Conservation (phyloP, 2,113 vertebrate species). For the Daboia siamensis region DNA sequence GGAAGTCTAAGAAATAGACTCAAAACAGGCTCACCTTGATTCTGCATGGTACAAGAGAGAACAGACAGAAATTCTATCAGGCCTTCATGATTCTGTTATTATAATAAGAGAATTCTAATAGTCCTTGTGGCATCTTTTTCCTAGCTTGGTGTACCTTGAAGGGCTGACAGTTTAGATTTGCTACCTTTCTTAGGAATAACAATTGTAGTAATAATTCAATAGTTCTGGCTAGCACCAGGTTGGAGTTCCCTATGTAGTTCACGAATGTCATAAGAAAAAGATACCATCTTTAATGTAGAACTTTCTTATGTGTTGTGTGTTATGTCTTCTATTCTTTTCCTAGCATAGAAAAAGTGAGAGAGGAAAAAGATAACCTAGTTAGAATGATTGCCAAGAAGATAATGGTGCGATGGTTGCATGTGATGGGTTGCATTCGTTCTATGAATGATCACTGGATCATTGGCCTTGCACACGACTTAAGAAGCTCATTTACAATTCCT, state of each 20-base stretch:
- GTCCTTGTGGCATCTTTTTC: neutral
- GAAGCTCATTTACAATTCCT: conserved; percentile 10
- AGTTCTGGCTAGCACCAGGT: neutral
- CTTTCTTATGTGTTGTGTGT: neutral
- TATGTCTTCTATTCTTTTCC: neutral
- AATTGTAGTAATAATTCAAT: neutral
- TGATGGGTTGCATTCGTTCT: neutral
- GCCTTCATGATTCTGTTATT: neutral
- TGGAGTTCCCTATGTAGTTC: neutral
- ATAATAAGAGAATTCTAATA: neutral
- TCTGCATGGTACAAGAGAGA: neutral
- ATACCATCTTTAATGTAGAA: neutral
- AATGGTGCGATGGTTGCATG: neutral
- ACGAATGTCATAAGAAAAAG: neutral
- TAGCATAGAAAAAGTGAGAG: neutral
- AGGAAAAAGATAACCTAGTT: neutral
- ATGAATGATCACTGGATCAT: neutral
- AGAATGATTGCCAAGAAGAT: neutral
- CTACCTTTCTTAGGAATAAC: neutral
- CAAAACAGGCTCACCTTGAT: neutral
- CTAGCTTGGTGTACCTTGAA: neutral
- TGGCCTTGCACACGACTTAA: conserved; percentile 3
- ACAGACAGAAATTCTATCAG: neutral
- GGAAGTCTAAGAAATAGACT: neutral
- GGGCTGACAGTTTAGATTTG: neutral